Evolutionary conservation across 1,140 invertebrate genomes (phyloP).

Genomic region (Sycobia sp.): DNA sequence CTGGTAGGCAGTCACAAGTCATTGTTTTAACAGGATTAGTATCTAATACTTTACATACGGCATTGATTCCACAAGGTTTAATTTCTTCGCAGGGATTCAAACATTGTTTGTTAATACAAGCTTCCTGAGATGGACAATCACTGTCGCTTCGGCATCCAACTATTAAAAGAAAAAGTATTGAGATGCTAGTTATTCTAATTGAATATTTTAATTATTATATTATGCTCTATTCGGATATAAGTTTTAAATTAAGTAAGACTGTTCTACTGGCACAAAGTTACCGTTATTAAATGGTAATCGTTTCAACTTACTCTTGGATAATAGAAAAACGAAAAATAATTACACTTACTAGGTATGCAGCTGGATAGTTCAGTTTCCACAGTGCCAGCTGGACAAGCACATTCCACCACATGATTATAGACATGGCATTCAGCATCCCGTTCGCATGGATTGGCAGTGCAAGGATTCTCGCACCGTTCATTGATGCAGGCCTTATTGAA

Average conservation of each 20-base stretch:
- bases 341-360: conserved; percentile 60
- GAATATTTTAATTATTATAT: too few species aligned
- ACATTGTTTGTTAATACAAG: conserved; percentile 81
- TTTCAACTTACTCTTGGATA: not conserved
- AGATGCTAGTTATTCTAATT: too few species aligned
- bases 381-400: conserved; percentile 79
- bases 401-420: conserved; percentile 76
- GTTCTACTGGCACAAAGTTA: too few species aligned
- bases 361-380: conserved; percentile 59
- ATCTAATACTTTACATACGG: conserved; percentile 79
- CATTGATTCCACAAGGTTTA: conserved; percentile 81
- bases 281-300: too few species aligned
- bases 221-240: too few species aligned
- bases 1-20: conserved; percentile 85
- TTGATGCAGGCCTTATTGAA: conserved; percentile 79
- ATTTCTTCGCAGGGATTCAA: conserved; percentile 82
- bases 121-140: conserved; percentile 81
- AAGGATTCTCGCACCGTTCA: conserved; percentile 76
- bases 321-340: not conserved
- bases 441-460: conserved; percentile 72
- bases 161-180: conserved; percentile 38
- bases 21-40: conserved; percentile 84
- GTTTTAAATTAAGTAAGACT: too few species aligned
- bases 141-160: conserved; percentile 74
- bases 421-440: conserved; percentile 75